These are phyloP conservation scores for Gavialis gangeticus DNA, from an alignment of 2,113 vertebrate species.

Conservation along the genomic window DNA sequence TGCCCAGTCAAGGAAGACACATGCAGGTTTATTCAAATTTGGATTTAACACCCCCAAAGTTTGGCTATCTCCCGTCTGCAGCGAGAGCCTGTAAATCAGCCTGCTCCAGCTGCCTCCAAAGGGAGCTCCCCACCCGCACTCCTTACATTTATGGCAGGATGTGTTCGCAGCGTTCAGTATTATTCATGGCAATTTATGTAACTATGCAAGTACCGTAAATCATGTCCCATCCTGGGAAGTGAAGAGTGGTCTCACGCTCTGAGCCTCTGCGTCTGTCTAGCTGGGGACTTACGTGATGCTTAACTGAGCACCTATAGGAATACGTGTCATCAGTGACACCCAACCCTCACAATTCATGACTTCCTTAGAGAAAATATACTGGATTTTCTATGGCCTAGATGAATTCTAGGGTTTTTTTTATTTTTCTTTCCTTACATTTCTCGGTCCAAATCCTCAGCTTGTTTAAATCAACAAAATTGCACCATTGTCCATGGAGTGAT, in stretches of 20 bases:
- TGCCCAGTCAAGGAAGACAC: slow-evolving; percentile 73
- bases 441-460: neutral
- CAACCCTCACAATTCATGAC: neutral
- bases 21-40: slow-evolving; percentile 73
- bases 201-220: neutral
- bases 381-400: neutral
- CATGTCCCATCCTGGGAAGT: neutral
- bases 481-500: neutral
- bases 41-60: slow-evolving; percentile 70
- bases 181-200: slow-evolving; percentile 16
- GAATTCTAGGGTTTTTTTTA: too few species aligned
- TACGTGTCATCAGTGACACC: neutral
- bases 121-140: fast-evolving
- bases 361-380: neutral
- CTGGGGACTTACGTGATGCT: neutral
- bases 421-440: neutral
- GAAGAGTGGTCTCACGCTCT: neutral
- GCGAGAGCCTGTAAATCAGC: neutral
- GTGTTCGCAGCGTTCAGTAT: neutral
- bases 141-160: neutral
- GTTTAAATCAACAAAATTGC: fast-evolving
- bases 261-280: fast-evolving
- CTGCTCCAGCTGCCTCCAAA: neutral
- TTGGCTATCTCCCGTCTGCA: neutral
- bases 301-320: neutral